phyloP scores from a whole-genome alignment of 2,888 invertebrate genomes.

The Apamea crenata region DNA sequence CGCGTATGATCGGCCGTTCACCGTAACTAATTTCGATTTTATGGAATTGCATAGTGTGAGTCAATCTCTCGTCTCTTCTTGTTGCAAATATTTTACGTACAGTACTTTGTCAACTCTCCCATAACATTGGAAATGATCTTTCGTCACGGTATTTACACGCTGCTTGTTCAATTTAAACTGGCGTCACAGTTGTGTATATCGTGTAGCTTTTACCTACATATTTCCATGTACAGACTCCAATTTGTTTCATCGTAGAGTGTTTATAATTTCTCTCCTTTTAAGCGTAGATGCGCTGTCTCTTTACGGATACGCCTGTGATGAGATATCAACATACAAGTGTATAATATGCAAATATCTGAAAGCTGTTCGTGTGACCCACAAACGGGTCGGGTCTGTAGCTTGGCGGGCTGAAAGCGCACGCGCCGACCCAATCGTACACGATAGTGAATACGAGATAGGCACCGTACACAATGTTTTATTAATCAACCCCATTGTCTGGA shows the following conservation, averaged over 20 bases:
- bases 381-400: slow-evolving; percentile 64
- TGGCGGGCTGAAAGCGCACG: slow-evolving; percentile 71
- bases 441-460: slow-evolving; percentile 74
- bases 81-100: slow-evolving; percentile 55
- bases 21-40: slow-evolving; percentile 79
- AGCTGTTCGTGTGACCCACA: slow-evolving; percentile 83
- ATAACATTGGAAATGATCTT: slow-evolving; percentile 43
- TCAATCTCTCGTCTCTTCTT: slow-evolving; percentile 65
- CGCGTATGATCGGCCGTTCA: slow-evolving; percentile 79
- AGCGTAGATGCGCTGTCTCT: slow-evolving; percentile 61
- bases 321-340: slow-evolving; percentile 69
- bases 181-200: not conserved
- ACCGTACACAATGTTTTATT: slow-evolving; percentile 81
- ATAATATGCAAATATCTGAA: slow-evolving; percentile 83
- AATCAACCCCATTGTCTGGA: slow-evolving; percentile 81
- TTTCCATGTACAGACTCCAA: slow-evolving; percentile 22
- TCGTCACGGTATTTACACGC: slow-evolving; percentile 25
- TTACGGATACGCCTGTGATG: slow-evolving; percentile 65
- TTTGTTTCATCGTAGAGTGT: slow-evolving; percentile 33
- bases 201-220: slow-evolving; percentile 3
- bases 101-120: slow-evolving; percentile 59
- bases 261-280: slow-evolving; percentile 70
- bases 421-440: slow-evolving; percentile 64
- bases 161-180: slow-evolving; percentile 7
- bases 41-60: slow-evolving; percentile 75